phyloP scores from a whole-genome alignment of 2,888 invertebrate species.

The Toxonevra muliebris region DNA sequence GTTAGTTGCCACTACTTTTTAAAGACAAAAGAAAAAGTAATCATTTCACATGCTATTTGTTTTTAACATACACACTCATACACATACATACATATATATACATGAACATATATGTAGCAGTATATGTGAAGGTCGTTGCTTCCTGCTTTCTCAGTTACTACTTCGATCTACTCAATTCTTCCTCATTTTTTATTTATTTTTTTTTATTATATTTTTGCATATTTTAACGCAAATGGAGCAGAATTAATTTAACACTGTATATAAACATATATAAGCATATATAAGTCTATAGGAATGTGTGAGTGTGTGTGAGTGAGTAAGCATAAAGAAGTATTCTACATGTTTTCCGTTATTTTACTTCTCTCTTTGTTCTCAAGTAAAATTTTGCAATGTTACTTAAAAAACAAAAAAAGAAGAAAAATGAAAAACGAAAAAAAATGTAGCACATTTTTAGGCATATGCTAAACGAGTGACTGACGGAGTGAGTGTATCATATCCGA shows the following conservation, averaged over 20 bases:
- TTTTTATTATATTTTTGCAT: constrained; percentile 22
- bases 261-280: not conserved
- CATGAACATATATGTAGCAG: not conserved
- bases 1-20: too few relatives aligned
- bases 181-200: not conserved
- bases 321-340: not conserved
- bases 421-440: not conserved
- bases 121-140: constrained; percentile 23
- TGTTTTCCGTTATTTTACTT: not conserved
- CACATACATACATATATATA: not conserved
- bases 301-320: not conserved
- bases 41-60: too few relatives aligned
- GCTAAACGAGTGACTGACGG: not conserved
- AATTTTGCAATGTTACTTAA: constrained; percentile 7
- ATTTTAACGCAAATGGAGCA: constrained; percentile 28
- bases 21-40: too few relatives aligned
- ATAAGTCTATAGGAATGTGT: constrained; percentile 1
- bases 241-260: constrained; percentile 26
- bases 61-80: too few relatives aligned
- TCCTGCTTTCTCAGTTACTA: not conserved
- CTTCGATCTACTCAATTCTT: constrained; percentile 3
- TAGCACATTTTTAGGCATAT: constrained; percentile 22
- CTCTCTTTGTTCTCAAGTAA: not conserved
- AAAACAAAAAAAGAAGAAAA: not conserved
- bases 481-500: not conserved